Evolutionary conservation across 2,113 vertebrate species (phyloP).

Genomic region (Tautogolabrus adspersus): DNA sequence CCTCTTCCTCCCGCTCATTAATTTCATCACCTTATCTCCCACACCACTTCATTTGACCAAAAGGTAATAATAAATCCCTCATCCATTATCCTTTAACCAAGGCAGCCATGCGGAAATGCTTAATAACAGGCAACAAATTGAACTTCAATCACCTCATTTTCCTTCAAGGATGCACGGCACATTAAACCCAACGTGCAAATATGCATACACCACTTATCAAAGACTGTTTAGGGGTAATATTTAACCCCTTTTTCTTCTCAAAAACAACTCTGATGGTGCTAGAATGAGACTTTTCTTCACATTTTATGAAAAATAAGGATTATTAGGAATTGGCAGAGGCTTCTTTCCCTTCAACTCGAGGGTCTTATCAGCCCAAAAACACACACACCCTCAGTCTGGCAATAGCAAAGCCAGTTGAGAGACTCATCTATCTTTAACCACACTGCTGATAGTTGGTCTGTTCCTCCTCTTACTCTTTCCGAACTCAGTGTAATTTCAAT

Average conservation of each 20-base stretch:
- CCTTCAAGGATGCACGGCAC: conserved; percentile 87
- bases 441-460: conserved; percentile 57
- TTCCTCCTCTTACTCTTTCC: conserved; percentile 42
- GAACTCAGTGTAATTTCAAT: conserved; percentile 72
- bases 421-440: conserved; percentile 81
- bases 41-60: conserved; percentile 99
- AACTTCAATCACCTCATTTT: conserved; percentile 99
- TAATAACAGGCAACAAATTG: conserved; percentile 99
- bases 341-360: conserved; percentile 49
- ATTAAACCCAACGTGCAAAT: conserved; percentile 86
- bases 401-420: conserved; percentile 59
- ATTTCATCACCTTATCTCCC: conserved; percentile 99
- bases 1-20: conserved; percentile 97
- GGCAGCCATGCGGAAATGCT: conserved; percentile 98
- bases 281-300: conserved; percentile 22
- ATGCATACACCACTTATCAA: conserved; percentile 50
- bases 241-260: not conserved
- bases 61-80: conserved; percentile 99
- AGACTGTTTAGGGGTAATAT: conserved; percentile 12
- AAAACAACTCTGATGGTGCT: not conserved
- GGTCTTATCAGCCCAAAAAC: conserved; percentile 81
- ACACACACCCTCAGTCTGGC: conserved; percentile 64
- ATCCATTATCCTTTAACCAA: conserved; percentile 99
- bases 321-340: conserved; percentile 36
- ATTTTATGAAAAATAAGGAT: conserved; percentile 52